These are phyloP conservation scores for Naso thynnoides DNA, from an alignment of 2,797 vertebrate species.

Conservation along the genomic window DNA sequence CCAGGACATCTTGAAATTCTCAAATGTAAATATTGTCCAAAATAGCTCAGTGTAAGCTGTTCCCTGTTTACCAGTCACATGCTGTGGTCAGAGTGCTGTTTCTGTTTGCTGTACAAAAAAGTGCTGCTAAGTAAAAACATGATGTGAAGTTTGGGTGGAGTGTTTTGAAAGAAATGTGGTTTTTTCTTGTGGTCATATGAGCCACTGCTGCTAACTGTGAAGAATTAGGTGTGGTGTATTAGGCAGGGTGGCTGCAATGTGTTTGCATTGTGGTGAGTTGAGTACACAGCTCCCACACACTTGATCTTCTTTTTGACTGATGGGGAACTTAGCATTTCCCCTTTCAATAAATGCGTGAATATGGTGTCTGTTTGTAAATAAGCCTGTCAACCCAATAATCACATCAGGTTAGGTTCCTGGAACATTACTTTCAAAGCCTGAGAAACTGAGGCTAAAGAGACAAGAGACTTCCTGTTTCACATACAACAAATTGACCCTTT, in stretches of 20 bases:
- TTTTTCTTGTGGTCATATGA: conserved; percentile 6
- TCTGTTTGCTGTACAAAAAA: conserved; percentile 10
- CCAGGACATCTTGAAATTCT: neutral
- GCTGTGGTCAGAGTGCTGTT: fast-evolving
- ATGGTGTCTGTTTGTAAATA: neutral
- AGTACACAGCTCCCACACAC: neutral
- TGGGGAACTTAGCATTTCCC: conserved; percentile 1
- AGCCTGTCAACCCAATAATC: neutral
- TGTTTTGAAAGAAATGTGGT: conserved; percentile 16
- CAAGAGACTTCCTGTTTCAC: too few species aligned
- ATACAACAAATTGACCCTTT: too few species aligned
- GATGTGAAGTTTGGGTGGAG: conserved; percentile 39
- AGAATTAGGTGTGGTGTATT: neutral
- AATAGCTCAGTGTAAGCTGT: fast-evolving
- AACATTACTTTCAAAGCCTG: too few species aligned
- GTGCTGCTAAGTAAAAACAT: neutral
- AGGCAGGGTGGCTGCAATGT: neutral
- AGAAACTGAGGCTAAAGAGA: neutral
- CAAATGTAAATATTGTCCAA: neutral
- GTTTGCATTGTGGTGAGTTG: neutral
- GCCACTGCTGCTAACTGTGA: neutral
- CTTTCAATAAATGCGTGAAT: neutral
- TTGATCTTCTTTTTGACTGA: neutral
- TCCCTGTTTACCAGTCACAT: fast-evolving
- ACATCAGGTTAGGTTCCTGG: neutral